These are phyloP conservation scores for Nycticebus coucang DNA, from an alignment of 2,113 vertebrate genomes.

Conservation along the genomic window DNA sequence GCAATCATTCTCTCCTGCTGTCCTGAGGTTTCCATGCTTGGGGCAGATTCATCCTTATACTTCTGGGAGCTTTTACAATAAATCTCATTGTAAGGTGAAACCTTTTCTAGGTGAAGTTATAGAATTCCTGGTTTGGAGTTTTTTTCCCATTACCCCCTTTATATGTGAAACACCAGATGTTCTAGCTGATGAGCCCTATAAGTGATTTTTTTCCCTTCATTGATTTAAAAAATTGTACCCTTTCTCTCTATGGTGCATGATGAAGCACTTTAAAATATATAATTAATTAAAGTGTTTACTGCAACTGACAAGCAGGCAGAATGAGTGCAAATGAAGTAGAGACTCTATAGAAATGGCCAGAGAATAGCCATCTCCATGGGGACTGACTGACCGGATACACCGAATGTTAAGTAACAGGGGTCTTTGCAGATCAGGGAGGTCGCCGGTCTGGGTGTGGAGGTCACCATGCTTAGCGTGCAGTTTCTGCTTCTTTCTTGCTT, in stretches of 20 bases:
- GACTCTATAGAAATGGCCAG: constrained; percentile 15
- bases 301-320: constrained; percentile 29
- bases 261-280: constrained; percentile 59
- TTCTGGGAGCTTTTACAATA: not conserved
- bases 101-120: not conserved
- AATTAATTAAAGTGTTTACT: constrained; percentile 67
- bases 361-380: not conserved
- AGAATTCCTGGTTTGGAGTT: not conserved
- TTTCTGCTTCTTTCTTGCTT: not conserved
- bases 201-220: not conserved
- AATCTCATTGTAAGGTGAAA: not conserved
- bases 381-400: not conserved
- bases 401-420: not conserved
- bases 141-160: not conserved
- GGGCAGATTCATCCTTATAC: not conserved
- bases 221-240: constrained; percentile 58
- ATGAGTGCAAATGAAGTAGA: constrained; percentile 25
- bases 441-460: not conserved
- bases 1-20: not conserved
- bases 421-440: not conserved
- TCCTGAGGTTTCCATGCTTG: not conserved
- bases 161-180: constrained; percentile 30
- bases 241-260: not conserved
- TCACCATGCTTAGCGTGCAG: not conserved
- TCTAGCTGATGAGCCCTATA: not conserved